A percentile compares a stretch with the other conserved stretches of the same genome.
Conservation (phyloP, 2,888 invertebrate species). For the Cataglyphis altisquamis region DNA sequence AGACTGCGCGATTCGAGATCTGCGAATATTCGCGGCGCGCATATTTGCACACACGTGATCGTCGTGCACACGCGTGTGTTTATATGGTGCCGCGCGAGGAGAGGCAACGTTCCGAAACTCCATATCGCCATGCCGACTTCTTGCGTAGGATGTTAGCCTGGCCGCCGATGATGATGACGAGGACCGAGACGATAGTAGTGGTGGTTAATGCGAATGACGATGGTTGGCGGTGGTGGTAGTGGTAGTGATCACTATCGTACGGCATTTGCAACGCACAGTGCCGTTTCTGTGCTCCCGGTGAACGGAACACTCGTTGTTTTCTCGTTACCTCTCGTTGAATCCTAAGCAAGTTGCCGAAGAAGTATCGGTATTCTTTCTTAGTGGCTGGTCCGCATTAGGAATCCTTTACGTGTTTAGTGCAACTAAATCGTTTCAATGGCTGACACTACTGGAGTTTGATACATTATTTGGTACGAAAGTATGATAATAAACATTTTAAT, state of each 20-base stretch:
- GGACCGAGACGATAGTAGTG: constrained; percentile 59
- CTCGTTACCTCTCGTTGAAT: constrained; percentile 28
- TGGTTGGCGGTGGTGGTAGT: constrained; percentile 12
- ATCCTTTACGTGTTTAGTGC: constrained; percentile 32
- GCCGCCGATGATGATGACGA: constrained; percentile 63
- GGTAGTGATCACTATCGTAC: constrained; percentile 71
- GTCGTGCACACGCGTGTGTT: constrained; percentile 31
- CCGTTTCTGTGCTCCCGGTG: constrained; percentile 80
- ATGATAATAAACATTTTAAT: background rate
- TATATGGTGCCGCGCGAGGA: constrained; percentile 47
- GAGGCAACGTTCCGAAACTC: constrained; percentile 62
- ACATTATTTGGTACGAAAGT: constrained; percentile 3
- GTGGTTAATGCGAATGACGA: constrained; percentile 52
- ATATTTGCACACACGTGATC: constrained; percentile 38
- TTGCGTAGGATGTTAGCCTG: constrained; percentile 75
- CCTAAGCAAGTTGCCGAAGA: constrained; percentile 11
- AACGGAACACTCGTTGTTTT: constrained; percentile 72
- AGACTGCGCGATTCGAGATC: constrained; percentile 4
- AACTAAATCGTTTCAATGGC: background rate
- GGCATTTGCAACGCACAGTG: constrained; percentile 80
- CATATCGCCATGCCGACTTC: constrained; percentile 60
- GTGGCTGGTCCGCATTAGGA: constrained; percentile 18
- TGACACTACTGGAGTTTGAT: background rate
- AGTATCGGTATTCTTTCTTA: background rate
- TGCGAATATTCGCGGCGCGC: background rate